Conservation (phyloP, 2,797 vertebrate genomes). For the Dicrostonyx torquatus region DNA sequence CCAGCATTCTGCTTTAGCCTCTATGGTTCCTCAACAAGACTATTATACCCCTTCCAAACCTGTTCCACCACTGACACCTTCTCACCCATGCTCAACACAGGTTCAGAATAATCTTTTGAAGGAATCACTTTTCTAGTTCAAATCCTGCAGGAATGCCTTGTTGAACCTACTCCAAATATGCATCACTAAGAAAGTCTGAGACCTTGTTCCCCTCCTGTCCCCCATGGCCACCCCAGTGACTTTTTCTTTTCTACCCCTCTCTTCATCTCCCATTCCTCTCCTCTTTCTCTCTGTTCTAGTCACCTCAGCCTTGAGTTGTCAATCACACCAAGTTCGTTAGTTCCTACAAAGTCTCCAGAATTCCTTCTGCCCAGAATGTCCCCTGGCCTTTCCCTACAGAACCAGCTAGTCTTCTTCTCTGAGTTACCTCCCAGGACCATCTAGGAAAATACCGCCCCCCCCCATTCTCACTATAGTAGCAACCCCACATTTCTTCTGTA, state of each 20-base stretch:
- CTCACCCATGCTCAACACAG: not conserved
- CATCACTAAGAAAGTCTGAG: not conserved
- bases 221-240: too few relatives aligned
- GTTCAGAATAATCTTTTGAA: not conserved
- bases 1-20: not conserved
- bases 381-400: not conserved
- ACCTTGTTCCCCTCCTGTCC: too few relatives aligned
- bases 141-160: not conserved
- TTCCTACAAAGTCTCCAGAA: not conserved
- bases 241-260: not conserved
- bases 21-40: not conserved
- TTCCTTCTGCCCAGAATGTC: not conserved
- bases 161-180: not conserved
- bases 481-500: not conserved
- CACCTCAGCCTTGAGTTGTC: not conserved
- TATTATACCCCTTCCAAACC: not conserved
- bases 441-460: not conserved
- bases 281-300: not conserved
- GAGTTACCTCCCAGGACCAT: not conserved
- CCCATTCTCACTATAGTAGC: not conserved
- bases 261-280: not conserved
- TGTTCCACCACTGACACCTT: not conserved
- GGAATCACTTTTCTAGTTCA: not conserved
- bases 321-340: not conserved
- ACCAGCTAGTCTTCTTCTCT: not conserved